Percentiles rank a stretch among this genome's conserved stretches.
These are phyloP conservation scores for Wasmannia auropunctata DNA, from an alignment of 1,140 invertebrate genomes.

Conservation along the genomic window DNA sequence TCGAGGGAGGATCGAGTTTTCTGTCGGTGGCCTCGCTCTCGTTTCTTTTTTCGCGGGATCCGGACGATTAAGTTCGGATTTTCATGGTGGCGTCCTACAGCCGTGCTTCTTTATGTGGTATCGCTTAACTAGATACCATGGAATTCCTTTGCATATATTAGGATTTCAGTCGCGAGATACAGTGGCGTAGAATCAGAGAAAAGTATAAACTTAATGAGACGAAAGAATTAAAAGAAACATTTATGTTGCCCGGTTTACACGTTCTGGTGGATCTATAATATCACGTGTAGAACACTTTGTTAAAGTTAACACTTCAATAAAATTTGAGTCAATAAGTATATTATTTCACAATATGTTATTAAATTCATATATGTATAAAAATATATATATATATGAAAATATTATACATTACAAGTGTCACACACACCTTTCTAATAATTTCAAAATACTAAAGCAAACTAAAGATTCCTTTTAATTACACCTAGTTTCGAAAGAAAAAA, in stretches of 20 bases:
- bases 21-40: conserved; percentile 55
- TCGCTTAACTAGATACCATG: conserved; percentile 60
- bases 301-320: neutral
- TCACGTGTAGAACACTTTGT: neutral
- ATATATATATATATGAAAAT: neutral
- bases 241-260: neutral
- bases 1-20: conserved; percentile 59
- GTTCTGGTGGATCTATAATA: neutral
- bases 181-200: conserved; percentile 25
- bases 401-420: neutral
- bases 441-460: neutral
- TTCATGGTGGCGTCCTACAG: conserved; percentile 50
- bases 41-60: conserved; percentile 55
- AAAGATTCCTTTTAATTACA: neutral
- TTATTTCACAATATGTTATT: neutral
- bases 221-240: neutral
- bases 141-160: conserved; percentile 59
- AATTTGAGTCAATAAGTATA: neutral
- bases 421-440: neutral
- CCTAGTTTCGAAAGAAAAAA: neutral
- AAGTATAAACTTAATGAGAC: neutral
- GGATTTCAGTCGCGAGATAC: conserved; percentile 34
- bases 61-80: conserved; percentile 60
- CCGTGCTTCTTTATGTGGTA: conserved; percentile 50
- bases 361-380: neutral